These are phyloP conservation scores for Tragelaphus strepsiceros DNA, from an alignment of 2,113 vertebrate species.

Conservation along the genomic window DNA sequence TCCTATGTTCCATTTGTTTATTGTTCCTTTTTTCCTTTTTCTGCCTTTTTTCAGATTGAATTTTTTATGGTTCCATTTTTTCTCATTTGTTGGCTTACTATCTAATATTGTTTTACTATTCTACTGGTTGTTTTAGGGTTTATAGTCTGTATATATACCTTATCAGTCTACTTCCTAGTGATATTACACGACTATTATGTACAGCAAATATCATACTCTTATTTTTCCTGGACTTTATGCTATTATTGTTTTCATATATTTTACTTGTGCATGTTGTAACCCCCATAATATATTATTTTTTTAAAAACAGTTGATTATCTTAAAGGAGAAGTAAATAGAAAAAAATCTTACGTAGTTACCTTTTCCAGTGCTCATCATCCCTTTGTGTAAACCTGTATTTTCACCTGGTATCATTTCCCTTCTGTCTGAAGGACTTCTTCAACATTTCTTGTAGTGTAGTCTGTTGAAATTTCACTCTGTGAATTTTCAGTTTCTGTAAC, in stretches of 20 bases:
- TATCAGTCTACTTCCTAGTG: neutral
- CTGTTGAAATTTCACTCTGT: conserved; percentile 29
- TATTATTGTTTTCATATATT: neutral
- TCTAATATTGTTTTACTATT: neutral
- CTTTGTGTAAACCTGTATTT: neutral
- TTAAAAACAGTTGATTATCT: neutral
- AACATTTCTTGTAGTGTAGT: neutral
- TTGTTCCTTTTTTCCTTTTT: neutral
- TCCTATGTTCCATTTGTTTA: neutral
- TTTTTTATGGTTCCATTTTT: neutral
- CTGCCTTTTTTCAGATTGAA: neutral
- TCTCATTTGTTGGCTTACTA: neutral
- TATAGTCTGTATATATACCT: neutral
- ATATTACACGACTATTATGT: neutral
- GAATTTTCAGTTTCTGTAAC: conserved; percentile 41
- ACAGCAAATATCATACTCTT: neutral
- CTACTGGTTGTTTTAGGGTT: neutral
- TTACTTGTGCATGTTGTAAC: neutral
- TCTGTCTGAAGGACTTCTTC: neutral
- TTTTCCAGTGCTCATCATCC: neutral
- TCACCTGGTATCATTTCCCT: neutral
- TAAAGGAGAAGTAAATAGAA: neutral
- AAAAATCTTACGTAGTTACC: neutral
- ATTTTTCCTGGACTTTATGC: neutral
- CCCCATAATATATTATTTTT: neutral